Evolutionary conservation across 1,140 invertebrate genomes (phyloP).

Genomic region (Rhynchophorus ferrugineus): DNA sequence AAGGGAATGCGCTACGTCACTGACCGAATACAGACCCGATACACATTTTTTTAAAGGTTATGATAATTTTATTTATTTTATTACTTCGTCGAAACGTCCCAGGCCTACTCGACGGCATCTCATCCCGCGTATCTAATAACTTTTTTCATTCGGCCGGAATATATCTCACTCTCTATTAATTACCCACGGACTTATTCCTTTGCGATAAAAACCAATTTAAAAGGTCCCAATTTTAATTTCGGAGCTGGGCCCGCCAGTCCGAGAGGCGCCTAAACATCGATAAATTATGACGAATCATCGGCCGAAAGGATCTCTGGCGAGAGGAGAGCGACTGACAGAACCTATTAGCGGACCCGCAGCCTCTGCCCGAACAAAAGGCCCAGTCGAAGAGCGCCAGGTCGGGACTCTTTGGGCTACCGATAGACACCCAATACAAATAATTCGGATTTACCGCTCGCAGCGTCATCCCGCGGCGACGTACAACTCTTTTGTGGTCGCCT

Average conservation of each 20-base stretch:
- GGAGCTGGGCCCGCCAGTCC: conserved; percentile 16
- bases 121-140: not conserved
- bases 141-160: not conserved
- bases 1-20: too few relatives aligned
- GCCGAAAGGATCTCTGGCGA: conserved; percentile 18
- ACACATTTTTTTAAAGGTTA: too few relatives aligned
- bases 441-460: too few relatives aligned
- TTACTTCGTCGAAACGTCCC: too few relatives aligned
- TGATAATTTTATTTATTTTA: too few relatives aligned
- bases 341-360: conserved; percentile 33
- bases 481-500: too few relatives aligned
- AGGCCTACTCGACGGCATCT: too few relatives aligned
- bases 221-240: conserved; percentile 13
- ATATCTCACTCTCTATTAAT: not conserved
- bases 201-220: conserved; percentile 15
- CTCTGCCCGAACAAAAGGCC: conserved; percentile 26
- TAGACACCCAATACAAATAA: too few relatives aligned
- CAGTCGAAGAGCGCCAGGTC: conserved; percentile 18
- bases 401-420: conserved; percentile 30
- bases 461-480: too few relatives aligned
- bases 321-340: conserved; percentile 31
- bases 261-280: conserved; percentile 32
- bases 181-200: not conserved
- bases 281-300: conserved; percentile 31
- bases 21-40: too few relatives aligned